These are phyloP conservation scores for Nineta flava DNA, from an alignment of 2,888 invertebrate genomes.

Conservation along the genomic window DNA sequence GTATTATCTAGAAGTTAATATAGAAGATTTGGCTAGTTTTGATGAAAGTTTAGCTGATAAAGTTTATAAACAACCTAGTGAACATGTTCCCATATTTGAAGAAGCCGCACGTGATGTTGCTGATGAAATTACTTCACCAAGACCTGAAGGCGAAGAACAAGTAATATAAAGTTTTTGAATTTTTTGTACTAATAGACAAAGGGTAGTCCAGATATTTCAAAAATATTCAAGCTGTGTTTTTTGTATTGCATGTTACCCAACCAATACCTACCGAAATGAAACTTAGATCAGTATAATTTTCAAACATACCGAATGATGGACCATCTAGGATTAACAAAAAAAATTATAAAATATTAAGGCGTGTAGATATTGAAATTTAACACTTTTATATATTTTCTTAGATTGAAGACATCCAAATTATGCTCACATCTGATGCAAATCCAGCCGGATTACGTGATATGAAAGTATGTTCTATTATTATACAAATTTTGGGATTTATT, in stretches of 20 bases:
- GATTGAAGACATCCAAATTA: slow-evolving; percentile 82
- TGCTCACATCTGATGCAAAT: slow-evolving; percentile 70
- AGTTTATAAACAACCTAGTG: slow-evolving; percentile 79
- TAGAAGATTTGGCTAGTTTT: slow-evolving; percentile 88
- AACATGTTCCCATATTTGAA: slow-evolving; percentile 86
- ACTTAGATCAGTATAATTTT: too few relatives aligned
- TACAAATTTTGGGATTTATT: background rate
- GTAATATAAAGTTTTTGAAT: too few relatives aligned
- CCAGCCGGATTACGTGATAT: slow-evolving; percentile 68
- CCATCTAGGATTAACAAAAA: too few relatives aligned
- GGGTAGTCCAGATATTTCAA: too few relatives aligned
- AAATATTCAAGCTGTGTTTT: background rate
- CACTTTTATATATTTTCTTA: slow-evolving; percentile 1
- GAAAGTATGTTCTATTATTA: slow-evolving; percentile 39
- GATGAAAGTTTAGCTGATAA: slow-evolving; percentile 88
- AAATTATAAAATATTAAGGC: too few relatives aligned
- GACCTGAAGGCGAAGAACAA: slow-evolving; percentile 78
- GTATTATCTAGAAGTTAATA: slow-evolving; percentile 79
- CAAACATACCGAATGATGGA: too few relatives aligned
- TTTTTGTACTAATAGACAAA: background rate
- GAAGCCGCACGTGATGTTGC: slow-evolving; percentile 93
- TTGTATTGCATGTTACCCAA: too few relatives aligned
- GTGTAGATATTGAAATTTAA: too few relatives aligned
- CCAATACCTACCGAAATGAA: too few relatives aligned
- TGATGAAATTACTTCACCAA: slow-evolving; percentile 88